Base-by-base conservation (phyloP, 2,113 vertebrate genomes). In the Corythaixoides concolor region DNA sequence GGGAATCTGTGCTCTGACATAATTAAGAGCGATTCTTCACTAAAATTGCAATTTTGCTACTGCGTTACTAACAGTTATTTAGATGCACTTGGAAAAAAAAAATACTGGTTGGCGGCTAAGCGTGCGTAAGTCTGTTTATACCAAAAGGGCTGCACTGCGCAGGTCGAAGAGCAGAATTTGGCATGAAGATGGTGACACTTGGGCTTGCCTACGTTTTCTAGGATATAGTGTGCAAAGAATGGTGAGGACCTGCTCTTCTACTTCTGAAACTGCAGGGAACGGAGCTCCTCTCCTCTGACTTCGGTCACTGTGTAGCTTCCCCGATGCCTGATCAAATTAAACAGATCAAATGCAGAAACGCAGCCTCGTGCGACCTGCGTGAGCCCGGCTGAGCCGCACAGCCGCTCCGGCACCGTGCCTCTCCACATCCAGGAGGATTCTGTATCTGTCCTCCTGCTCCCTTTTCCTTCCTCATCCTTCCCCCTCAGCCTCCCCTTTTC, bases 141-240 rank as follows among this genome's bases (percentile, higher is more conserved):
- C 3, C 30, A 28, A 26, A 0, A n/a, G 56, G 68, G 58, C 74
- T 85, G 87, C 62, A 69, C 49, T 58, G 22, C 3, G 0, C 56
- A 22, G 68, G 67, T 41, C 16, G 3, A 37, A 50, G 1, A 49
- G 79, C 50, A 80, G 67, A 32, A 55, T 49, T 33, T 68, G 79
- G 88, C 68, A 37, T 0, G 0, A 63, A 33, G 35, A 16, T 0
- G 3, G 62, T 0, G 19, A 74, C 15, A 2, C 76, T 63, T 3
- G 73, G 69, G 59, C 84, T 74, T 1, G 0, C 35, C 64, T 49
- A 21, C 12, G 2, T 89, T 95, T 94, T 92, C 86, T 72, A 92
- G 94, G 90, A 27, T 72, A 27, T 5, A 8, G 53, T 3, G 4
- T 0, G 5, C 88, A 62, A 47, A 93, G 75, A 63, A 37, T 3